Percentiles rank a stretch among this genome's conserved stretches.
These are phyloP conservation scores for Mystacornis crossleyi DNA, from an alignment of 2,113 vertebrate genomes.

Conservation along the genomic window DNA sequence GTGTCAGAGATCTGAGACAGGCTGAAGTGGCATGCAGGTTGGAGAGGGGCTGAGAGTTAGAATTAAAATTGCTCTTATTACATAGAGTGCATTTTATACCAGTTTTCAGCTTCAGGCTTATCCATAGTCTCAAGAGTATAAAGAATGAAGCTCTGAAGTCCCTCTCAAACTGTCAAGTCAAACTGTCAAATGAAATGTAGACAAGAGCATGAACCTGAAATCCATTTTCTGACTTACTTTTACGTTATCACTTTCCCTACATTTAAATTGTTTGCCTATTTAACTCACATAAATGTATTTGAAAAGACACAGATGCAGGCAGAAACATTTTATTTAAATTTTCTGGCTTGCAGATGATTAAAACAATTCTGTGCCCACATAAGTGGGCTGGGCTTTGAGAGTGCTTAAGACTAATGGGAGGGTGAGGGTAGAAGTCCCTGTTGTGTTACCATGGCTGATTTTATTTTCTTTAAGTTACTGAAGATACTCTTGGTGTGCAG, in stretches of 20 bases:
- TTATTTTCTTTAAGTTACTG: background rate
- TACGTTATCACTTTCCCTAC: background rate
- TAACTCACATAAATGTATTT: background rate
- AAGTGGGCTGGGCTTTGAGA: background rate
- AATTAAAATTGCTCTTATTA: constrained; percentile 49
- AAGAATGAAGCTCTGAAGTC: constrained; percentile 78
- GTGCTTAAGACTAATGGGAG: background rate
- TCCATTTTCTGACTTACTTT: background rate
- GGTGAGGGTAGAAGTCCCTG: background rate
- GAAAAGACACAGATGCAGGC: background rate
- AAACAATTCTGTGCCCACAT: background rate
- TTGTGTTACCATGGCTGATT: background rate
- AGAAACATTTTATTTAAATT: background rate
- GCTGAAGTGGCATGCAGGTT: constrained; percentile 71
- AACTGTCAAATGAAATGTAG: constrained; percentile 91
- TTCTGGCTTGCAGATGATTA: background rate
- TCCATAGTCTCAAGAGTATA: constrained; percentile 84
- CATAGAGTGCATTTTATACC: constrained; percentile 75
- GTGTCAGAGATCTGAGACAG: constrained; percentile 56
- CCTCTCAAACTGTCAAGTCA: constrained; percentile 88
- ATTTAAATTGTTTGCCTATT: background rate
- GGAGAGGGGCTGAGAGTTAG: constrained; percentile 64
- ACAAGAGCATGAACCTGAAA: constrained; percentile 67
- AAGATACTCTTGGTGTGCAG: background rate
- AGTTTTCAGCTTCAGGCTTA: constrained; percentile 80